A percentile compares a stretch with the other conserved stretches of the same genome.
Evolutionary conservation across 2,888 invertebrate species (phyloP).

Genomic region (Pteria penguin): DNA sequence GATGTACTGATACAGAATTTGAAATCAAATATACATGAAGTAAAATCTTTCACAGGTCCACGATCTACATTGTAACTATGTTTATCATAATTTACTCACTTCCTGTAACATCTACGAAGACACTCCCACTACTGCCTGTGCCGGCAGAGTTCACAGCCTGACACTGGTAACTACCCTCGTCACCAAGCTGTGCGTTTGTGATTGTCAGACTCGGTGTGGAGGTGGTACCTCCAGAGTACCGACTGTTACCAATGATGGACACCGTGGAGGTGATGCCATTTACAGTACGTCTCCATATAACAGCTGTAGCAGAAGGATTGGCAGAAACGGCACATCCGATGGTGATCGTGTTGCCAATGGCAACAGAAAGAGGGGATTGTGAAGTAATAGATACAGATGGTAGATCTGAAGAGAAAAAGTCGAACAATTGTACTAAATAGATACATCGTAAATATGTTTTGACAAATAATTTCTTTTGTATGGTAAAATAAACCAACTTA

Average conservation of each 20-base stretch:
- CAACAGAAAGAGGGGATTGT: neutral
- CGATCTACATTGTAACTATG: too few species aligned
- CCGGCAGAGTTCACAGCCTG: slow-evolving; percentile 27
- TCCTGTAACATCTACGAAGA: slow-evolving; percentile 29
- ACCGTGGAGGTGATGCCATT: slow-evolving; percentile 19
- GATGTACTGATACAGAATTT: too few species aligned
- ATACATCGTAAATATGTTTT: neutral
- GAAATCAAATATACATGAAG: too few species aligned
- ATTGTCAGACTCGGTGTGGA: slow-evolving; percentile 29
- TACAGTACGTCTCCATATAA: slow-evolving; percentile 19
- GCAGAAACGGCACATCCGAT: slow-evolving; percentile 18
- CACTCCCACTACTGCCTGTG: slow-evolving; percentile 18
- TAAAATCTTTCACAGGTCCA: too few species aligned
- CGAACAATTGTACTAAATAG: neutral
- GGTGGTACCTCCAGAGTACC: slow-evolving; percentile 22
- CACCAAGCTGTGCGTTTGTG: slow-evolving; percentile 1
- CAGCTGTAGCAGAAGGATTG: slow-evolving; percentile 14
- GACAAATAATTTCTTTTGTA: too few species aligned
- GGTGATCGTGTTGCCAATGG: slow-evolving; percentile 11
- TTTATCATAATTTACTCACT: too few species aligned
- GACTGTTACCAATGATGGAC: neutral
- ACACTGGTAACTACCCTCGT: slow-evolving; percentile 33
- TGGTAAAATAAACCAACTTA: too few species aligned
- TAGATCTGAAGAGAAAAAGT: slow-evolving; percentile 12
- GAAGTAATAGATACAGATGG: slow-evolving; percentile 20